Base-by-base conservation (phyloP, 1,140 invertebrate species). In the Elymnias hypermnestra region DNA sequence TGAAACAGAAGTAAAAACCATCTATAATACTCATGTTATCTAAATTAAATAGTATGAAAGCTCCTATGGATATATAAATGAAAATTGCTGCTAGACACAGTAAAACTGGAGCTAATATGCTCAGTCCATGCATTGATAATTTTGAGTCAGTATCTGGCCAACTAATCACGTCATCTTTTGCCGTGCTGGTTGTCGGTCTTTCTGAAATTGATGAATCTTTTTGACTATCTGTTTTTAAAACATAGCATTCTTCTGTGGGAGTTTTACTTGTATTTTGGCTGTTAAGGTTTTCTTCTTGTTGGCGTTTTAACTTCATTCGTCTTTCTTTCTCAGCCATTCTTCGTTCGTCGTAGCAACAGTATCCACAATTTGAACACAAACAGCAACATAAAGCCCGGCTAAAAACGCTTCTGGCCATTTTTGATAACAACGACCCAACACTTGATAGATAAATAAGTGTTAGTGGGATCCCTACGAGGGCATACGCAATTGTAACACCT, bases 1-100 rank as follows among this genome's bases (percentile, higher is more conserved):
- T 96, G 82, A 98, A 98, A 85, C 95, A 97, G 76, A 97, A 97
- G 79, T 97, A 97, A 70, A 95, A 93, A 26, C 95, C 95, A 74
- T 98, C 95, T 49, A 97, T 87, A 40, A 96, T 91, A 49, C 90
- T 88, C 94, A 95, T 94, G 57, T 92, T 91, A 74, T 97, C 95
- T 69, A 96, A 87, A 60, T 94, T 91, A 65, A 92, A 92, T 31
- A 99, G 91, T 17, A 97, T 90, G 29, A 96, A 90, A 0, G 97
- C 95, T 1, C 98, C 98, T 8, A 94, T 89, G 22, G 92, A 87
- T 29, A 97, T 95, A 72, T 97, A 97, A 66, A 92, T 91, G 51
- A 95, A 90, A 89, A 97, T 94, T 49, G 93, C 92, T 9, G 90
- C 89, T 7, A 95, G 85, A 75, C 94, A 95, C 8, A 95, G 88